Conservation (phyloP, 2,797 vertebrate species). For the Peromyscus nudipes region DNA sequence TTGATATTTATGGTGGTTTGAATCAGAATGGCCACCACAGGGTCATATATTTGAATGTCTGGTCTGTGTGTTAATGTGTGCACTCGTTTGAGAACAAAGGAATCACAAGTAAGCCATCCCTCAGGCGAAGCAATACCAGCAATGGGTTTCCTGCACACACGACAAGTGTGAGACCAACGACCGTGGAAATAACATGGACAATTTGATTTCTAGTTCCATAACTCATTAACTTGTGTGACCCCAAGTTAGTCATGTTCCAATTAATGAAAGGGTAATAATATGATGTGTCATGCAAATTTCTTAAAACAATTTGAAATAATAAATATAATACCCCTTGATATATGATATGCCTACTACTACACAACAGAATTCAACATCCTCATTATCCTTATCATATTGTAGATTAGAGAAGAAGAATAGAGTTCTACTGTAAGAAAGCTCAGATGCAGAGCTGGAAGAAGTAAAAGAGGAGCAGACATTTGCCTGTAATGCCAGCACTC, state of each 20-base stretch:
- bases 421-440: background rate
- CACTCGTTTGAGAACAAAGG: background rate
- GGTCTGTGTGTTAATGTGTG: background rate
- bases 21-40: background rate
- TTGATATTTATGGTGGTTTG: background rate
- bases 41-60: background rate
- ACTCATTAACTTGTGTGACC: background rate
- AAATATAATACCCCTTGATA: background rate
- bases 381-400: background rate
- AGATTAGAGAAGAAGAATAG: background rate
- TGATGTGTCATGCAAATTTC: background rate
- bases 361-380: constrained; percentile 19
- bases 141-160: background rate
- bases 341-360: background rate
- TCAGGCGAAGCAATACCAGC: background rate
- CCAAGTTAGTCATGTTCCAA: background rate
- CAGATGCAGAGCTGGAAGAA: constrained; percentile 47
- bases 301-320: background rate
- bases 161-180: background rate
- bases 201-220: constrained; percentile 16
- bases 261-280: constrained; percentile 33
- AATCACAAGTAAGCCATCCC: background rate
- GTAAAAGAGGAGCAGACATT: background rate
- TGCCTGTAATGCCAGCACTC: background rate
- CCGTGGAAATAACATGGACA: background rate